Evolutionary conservation across 2,888 invertebrate species (phyloP).

Genomic region (Ptycholaimellus sp.): DNA sequence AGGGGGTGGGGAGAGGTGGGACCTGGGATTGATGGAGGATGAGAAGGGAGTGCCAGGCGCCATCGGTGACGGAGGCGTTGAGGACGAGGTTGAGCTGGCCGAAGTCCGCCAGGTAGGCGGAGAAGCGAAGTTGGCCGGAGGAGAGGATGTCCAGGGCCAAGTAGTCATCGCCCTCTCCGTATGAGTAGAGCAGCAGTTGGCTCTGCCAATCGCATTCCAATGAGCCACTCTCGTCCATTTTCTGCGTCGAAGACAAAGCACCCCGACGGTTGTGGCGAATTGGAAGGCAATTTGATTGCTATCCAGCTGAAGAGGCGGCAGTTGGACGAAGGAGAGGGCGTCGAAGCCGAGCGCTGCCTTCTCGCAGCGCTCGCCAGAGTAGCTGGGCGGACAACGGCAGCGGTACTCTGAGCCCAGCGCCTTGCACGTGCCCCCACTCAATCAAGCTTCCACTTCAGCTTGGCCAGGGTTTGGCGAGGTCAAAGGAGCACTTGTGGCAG

Average conservation of each 20-base stretch:
- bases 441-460: too few relatives aligned
- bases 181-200: conserved; percentile 67
- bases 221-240: too few relatives aligned
- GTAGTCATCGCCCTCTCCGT: conserved; percentile 67
- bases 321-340: conserved; percentile 66
- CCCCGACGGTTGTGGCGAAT: conserved; percentile 52
- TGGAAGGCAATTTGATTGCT: conserved; percentile 72
- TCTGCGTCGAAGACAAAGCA: not conserved
- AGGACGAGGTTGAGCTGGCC: conserved; percentile 36
- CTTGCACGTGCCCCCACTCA: too few relatives aligned
- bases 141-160: conserved; percentile 63
- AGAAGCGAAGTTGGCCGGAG: conserved; percentile 55
- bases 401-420: too few relatives aligned
- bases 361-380: too few relatives aligned
- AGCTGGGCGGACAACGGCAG: too few relatives aligned
- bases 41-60: conserved; percentile 54
- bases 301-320: conserved; percentile 55
- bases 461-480: too few relatives aligned
- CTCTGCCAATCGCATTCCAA: conserved; percentile 32
- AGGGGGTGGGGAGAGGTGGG: too few relatives aligned
- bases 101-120: conserved; percentile 54
- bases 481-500: conserved; percentile 33
- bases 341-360: conserved; percentile 68
- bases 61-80: conserved; percentile 41
- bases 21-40: too few relatives aligned